A percentile compares a stretch with the other conserved stretches of the same genome.
phyloP scores from a whole-genome alignment of 2,113 vertebrate genomes.

The Oncorhynchus nerka region DNA sequence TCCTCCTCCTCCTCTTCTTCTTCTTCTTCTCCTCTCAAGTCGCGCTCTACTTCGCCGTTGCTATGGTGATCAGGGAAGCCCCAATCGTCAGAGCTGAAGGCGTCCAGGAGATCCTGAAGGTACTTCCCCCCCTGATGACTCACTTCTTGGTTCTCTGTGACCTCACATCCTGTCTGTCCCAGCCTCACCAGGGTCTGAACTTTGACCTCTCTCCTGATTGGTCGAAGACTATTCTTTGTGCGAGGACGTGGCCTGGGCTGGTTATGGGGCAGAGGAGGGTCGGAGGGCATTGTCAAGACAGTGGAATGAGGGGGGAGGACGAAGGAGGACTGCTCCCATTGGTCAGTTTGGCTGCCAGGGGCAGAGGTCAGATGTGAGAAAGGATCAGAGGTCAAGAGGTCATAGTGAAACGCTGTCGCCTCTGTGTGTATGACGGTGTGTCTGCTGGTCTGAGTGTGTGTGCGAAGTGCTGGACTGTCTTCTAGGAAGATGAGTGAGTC shows the following conservation, averaged over 20 bases:
- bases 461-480: background rate
- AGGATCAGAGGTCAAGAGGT: background rate
- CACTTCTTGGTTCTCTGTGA: background rate
- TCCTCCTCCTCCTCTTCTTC: background rate
- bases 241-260: background rate
- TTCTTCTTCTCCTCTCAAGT: background rate
- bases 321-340: background rate
- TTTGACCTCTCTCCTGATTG: slow-evolving; percentile 67
- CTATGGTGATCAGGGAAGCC: background rate
- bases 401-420: background rate
- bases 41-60: background rate
- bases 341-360: background rate
- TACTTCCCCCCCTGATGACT: slow-evolving; percentile 48
- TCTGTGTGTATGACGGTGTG: background rate
- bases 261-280: background rate
- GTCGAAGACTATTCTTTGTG: slow-evolving; percentile 51
- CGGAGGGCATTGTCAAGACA: background rate
- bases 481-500: background rate
- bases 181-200: slow-evolving; percentile 75
- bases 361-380: background rate
- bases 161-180: slow-evolving; percentile 17
- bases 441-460: background rate
- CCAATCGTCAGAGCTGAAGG: background rate
- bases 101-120: background rate
- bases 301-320: background rate